phyloP scores from a whole-genome alignment of 2,113 vertebrate species.

The Brachyhypopomus occidentalis region DNA sequence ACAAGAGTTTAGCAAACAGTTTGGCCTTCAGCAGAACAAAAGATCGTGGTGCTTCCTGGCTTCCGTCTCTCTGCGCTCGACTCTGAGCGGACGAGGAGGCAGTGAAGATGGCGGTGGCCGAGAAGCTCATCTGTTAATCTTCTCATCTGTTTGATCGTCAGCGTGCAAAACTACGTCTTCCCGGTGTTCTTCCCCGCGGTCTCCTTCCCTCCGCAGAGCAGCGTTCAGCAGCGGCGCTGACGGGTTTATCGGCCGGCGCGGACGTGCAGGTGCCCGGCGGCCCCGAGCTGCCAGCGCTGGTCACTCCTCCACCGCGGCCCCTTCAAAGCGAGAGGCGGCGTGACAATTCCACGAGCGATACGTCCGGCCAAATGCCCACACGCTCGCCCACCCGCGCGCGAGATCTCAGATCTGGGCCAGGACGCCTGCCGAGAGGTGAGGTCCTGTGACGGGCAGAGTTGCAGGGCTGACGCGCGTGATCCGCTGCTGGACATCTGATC shows the following conservation, averaged over 20 bases:
- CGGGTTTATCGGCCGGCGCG: slow-evolving; percentile 55
- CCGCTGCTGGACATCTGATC: slow-evolving; percentile 32
- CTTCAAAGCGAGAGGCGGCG: slow-evolving; percentile 35
- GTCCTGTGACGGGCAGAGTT: slow-evolving; percentile 7
- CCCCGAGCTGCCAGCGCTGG: slow-evolving; percentile 23
- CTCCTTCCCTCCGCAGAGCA: slow-evolving; percentile 22
- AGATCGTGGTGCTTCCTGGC: neutral
- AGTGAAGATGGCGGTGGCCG: slow-evolving; percentile 4
- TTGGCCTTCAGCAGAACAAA: neutral
- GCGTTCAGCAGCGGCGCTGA: slow-evolving; percentile 40
- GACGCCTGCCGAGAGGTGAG: slow-evolving; percentile 2
- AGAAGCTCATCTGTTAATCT: slow-evolving; percentile 48
- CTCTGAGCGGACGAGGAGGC: neutral
- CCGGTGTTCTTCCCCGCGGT: slow-evolving; percentile 30
- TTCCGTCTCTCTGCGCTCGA: neutral
- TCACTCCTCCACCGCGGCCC: slow-evolving; percentile 23
- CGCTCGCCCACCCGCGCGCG: neutral
- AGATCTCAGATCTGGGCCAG: slow-evolving; percentile 35
- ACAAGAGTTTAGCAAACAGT: neutral
- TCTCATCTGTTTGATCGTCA: slow-evolving; percentile 53
- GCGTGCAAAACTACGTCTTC: slow-evolving; percentile 51
- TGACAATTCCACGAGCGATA: slow-evolving; percentile 45
- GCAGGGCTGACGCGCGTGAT: slow-evolving; percentile 28
- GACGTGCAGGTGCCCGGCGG: slow-evolving; percentile 36
- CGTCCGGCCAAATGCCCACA: no score